Conservation (phyloP, 2,113 vertebrate genomes). For the Pelodiscus sinensis region DNA sequence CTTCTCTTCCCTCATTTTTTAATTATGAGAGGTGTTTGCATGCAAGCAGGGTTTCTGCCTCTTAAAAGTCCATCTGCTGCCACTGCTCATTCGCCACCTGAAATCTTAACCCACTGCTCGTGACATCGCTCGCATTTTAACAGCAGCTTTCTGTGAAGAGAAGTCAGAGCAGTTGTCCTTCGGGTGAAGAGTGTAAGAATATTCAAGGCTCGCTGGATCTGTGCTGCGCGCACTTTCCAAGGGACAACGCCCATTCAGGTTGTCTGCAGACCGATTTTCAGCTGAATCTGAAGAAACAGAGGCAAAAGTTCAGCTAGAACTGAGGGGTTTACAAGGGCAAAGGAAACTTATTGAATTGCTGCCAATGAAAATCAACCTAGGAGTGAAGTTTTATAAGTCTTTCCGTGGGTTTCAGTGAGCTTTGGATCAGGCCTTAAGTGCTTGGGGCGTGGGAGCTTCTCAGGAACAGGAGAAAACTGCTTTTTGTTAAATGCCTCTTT, state of each 20-base stretch:
- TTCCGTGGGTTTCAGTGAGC: background rate
- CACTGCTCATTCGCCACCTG: background rate
- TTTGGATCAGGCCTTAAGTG: slow-evolving; percentile 11
- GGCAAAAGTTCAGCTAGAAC: slow-evolving; percentile 16
- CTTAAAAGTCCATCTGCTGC: background rate
- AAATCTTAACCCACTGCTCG: background rate
- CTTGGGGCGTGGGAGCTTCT: background rate
- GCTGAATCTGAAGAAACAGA: slow-evolving; percentile 25
- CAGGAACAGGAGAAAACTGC: background rate
- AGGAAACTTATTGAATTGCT: background rate
- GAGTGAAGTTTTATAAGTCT: background rate
- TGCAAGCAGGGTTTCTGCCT: rapidly evolving
- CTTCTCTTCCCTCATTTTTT: background rate
- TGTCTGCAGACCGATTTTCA: slow-evolving; percentile 5
- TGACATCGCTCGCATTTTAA: background rate
- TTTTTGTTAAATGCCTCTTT: background rate
- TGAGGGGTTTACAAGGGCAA: background rate
- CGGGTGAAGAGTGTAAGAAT: background rate
- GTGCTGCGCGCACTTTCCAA: slow-evolving; percentile 1
- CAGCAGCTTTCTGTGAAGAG: background rate
- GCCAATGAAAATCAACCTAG: slow-evolving; percentile 46
- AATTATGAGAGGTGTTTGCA: background rate
- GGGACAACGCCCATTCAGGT: background rate
- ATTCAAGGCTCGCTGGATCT: background rate
- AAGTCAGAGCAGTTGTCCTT: background rate